These are phyloP conservation scores for Drosophila stalkeri DNA, from an alignment of 2,888 invertebrate species.

Conservation along the genomic window DNA sequence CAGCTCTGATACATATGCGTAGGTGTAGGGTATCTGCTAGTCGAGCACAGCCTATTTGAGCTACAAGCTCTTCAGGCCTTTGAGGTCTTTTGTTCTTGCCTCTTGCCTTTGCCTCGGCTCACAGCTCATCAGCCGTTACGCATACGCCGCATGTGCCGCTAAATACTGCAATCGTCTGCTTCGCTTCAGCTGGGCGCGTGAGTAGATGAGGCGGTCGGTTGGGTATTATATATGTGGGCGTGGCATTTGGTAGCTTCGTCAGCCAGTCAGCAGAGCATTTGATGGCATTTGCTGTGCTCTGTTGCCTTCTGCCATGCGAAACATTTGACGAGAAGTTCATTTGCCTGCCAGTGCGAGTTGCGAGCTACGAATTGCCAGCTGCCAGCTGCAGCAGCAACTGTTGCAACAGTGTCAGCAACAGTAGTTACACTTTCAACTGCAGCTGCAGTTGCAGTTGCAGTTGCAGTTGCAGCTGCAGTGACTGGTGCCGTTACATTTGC, in stretches of 20 bases:
- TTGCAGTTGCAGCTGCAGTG: slow-evolving; percentile 11
- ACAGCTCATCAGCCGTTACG: slow-evolving; percentile 13
- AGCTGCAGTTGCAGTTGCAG: slow-evolving; percentile 4
- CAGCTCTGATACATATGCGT: background rate
- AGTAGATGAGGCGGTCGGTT: background rate
- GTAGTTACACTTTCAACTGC: background rate
- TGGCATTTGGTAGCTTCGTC: slow-evolving; percentile 9
- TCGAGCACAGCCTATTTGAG: background rate
- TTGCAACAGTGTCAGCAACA: slow-evolving; percentile 7
- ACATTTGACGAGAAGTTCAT: slow-evolving; percentile 27
- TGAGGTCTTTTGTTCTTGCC: background rate
- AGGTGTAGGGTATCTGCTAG: background rate
- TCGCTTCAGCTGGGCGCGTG: background rate
- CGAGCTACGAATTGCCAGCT: background rate
- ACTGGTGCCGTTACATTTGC: slow-evolving; percentile 17
- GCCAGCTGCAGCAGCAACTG: slow-evolving; percentile 6
- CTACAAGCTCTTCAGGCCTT: background rate
- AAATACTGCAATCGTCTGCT: slow-evolving; percentile 4
- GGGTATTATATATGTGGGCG: slow-evolving; percentile 4
- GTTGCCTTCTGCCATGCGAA: slow-evolving; percentile 7
- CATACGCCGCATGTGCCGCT: slow-evolving; percentile 31
- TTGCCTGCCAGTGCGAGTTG: background rate
- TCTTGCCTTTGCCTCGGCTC: background rate
- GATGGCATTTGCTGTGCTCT: background rate
- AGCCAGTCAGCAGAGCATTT: slow-evolving; percentile 25